A percentile compares a stretch with the other conserved stretches of the same genome.
Evolutionary conservation across 2,113 vertebrate genomes (phyloP).

Genomic region (human (Homo sapiens)): DNA sequence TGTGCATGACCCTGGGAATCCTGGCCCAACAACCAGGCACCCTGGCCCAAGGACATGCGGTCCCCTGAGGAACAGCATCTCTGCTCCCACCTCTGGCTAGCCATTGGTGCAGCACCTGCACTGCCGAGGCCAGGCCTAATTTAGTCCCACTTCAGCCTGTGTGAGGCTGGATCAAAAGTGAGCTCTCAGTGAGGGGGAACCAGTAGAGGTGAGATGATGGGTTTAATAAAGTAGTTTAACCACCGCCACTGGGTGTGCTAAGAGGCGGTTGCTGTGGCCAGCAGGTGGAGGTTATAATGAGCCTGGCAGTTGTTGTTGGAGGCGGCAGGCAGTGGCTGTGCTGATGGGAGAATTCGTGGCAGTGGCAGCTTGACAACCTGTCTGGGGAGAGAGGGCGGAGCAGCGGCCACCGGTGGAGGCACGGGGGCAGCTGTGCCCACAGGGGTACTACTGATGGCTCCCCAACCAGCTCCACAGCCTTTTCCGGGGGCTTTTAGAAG

Average conservation of each 20-base stretch:
- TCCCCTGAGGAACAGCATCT: not conserved
- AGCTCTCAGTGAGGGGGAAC: not conserved
- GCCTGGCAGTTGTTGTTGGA: not conserved
- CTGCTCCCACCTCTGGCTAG: too few species aligned
- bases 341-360: not conserved
- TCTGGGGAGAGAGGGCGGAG: not conserved
- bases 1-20: not conserved
- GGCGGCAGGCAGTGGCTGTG: not conserved
- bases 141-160: too few species aligned
- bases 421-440: not conserved
- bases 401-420: fast-evolving
- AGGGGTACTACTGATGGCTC: fast-evolving
- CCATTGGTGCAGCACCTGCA: too few species aligned
- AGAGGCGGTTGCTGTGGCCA: not conserved
- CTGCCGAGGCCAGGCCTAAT: not conserved
- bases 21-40: too few species aligned
- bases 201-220: not conserved
- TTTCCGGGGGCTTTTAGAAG: not conserved
- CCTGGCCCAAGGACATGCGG: fast-evolving
- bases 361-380: not conserved
- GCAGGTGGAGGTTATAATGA: not conserved
- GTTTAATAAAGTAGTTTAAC: not conserved
- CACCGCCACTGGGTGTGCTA: fast-evolving
- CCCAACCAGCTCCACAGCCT: not conserved
- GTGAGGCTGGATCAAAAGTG: not conserved